Evolutionary conservation across 2,113 vertebrate genomes (phyloP).

Genomic region (Cricetomys ansorgei): DNA sequence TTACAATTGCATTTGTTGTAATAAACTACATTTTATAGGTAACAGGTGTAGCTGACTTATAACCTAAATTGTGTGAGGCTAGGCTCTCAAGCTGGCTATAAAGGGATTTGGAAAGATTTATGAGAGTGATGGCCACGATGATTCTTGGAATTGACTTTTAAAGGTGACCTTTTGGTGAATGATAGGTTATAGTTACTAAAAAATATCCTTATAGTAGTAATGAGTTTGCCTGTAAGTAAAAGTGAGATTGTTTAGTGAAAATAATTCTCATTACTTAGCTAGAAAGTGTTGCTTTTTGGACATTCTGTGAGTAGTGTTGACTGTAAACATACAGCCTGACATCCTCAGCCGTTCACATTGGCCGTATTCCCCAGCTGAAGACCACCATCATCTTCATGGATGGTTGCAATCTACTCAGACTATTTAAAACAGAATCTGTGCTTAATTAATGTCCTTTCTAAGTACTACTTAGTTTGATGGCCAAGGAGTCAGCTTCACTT

Average conservation of each 20-base stretch:
- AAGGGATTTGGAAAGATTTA: slow-evolving; percentile 74
- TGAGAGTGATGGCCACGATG: slow-evolving; percentile 62
- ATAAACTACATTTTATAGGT: slow-evolving; percentile 62
- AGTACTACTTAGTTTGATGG: slow-evolving; percentile 56
- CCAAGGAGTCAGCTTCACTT: slow-evolving; percentile 54
- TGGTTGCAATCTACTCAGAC: background rate
- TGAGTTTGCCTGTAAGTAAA: slow-evolving; percentile 51
- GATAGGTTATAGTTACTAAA: slow-evolving; percentile 55
- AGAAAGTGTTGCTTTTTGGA: slow-evolving; percentile 32
- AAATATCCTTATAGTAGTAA: slow-evolving; percentile 26
- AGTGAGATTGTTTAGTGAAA: slow-evolving; percentile 16
- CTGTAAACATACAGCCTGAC: slow-evolving; percentile 27
- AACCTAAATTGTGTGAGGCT: slow-evolving; percentile 61
- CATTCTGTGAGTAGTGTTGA: slow-evolving; percentile 27
- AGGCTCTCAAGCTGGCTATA: slow-evolving; percentile 50
- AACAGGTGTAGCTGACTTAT: slow-evolving; percentile 68
- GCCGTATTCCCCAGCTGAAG: background rate
- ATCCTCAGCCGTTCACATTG: slow-evolving; percentile 35
- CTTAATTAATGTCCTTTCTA: slow-evolving; percentile 61
- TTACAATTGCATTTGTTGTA: slow-evolving; percentile 60
- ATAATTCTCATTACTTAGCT: slow-evolving; percentile 52
- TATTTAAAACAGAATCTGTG: slow-evolving; percentile 57
- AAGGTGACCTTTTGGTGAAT: slow-evolving; percentile 67
- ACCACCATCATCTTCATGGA: background rate
- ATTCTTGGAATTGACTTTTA: slow-evolving; percentile 75